phyloP scores from a whole-genome alignment of 23 tunicate species.

The Styela clava region DNA sequence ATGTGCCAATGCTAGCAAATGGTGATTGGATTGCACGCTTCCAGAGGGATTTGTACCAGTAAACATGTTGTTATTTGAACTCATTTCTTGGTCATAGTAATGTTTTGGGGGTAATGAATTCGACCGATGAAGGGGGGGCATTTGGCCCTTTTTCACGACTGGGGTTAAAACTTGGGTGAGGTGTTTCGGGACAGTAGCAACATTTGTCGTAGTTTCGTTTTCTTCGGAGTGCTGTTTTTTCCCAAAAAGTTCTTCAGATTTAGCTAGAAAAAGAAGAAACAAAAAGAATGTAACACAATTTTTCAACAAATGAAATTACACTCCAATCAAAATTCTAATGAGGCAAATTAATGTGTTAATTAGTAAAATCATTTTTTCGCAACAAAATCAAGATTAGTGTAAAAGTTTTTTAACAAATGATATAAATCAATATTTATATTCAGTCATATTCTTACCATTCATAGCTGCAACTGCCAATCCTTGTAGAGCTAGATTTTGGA shows the following conservation, averaged over 20 bases:
- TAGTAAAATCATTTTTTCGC: too few relatives aligned
- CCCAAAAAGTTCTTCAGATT: background rate
- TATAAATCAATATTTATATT: too few relatives aligned
- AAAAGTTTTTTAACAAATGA: too few relatives aligned
- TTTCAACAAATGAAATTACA: too few relatives aligned
- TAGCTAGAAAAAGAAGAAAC: background rate
- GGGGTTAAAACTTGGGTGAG: slow-evolving; percentile 9
- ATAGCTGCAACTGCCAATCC: slow-evolving; percentile 32
- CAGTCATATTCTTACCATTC: slow-evolving; percentile 27
- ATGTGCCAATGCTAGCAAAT: slow-evolving; percentile 25
- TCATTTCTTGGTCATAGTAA: background rate
- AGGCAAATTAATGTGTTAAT: too few relatives aligned
- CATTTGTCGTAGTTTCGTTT: background rate
- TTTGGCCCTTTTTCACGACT: background rate
- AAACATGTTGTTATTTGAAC: background rate
- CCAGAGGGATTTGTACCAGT: background rate
- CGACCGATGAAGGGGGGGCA: slow-evolving; percentile 23
- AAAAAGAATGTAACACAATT: too few relatives aligned
- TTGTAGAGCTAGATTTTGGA: slow-evolving; percentile 24
- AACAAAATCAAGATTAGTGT: too few relatives aligned
- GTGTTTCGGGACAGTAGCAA: background rate
- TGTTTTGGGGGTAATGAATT: slow-evolving; percentile 15
- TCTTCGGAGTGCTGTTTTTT: background rate
- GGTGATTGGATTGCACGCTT: background rate
- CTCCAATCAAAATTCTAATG: too few relatives aligned